Evolutionary conservation across 2,888 invertebrate genomes (phyloP), one percentile per base, ranked within the genome.

Genomic region (Beris chalybata): DNA sequence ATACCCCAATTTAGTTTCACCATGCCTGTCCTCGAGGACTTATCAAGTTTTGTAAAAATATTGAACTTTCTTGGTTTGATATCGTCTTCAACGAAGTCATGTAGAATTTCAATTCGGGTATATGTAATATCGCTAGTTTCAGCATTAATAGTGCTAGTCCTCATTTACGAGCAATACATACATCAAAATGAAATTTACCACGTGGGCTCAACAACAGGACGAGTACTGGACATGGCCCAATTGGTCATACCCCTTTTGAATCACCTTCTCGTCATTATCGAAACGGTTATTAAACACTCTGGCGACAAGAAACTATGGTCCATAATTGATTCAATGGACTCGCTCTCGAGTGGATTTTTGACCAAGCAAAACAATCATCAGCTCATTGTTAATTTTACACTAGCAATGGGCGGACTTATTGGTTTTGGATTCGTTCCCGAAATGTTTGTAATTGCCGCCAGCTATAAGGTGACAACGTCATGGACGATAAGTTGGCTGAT

Each of bases 401-500:
- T 50, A 22, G 22, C 30, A 5, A 22, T 13, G 12, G 9, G 50
- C n/a, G 31, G 48, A 6, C n/a, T 57, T 11, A 12, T 52, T 9
- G 38, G 15, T 4, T 57, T 57, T 43, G 57, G 57, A 43, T 38
- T 65, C 12, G 3, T 52, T 32, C 31, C 65, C 1, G 65, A 65
- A 58, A 3, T 65, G 5, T 65, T 65, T 43, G 57, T 65, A 7
- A 65, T 65, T 3, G 65, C 52, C 1, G 65, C 65, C 12, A 57
- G 56, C 13, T 65, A 57, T 43, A 48, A 57, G n/a, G 6, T 12
- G 4, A 12, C 29, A 43, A 13, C 13, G 7, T 13, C 57, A 11
- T 65, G 57, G 57, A 65, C 65, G 9, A 57, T 29, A 31, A 38
- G 22, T 11, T 65, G 65, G 65, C 12, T 65, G 22, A 58, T 65